phyloP scores from a whole-genome alignment of 92 coral and sea anemone species.

The Phenganax stokvisi region DNA sequence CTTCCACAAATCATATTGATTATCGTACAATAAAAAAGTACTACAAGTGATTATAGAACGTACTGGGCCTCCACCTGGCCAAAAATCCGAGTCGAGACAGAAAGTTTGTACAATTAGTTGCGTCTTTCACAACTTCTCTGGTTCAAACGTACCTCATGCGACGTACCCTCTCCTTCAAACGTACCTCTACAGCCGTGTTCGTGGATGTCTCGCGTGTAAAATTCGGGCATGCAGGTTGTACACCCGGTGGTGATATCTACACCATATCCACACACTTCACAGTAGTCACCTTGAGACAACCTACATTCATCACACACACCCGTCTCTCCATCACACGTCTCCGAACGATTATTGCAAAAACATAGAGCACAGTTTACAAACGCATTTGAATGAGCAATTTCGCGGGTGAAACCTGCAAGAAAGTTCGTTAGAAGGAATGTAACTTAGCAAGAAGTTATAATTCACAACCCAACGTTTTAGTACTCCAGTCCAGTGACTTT shows the following conservation, averaged over 20 bases:
- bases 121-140: too few relatives aligned
- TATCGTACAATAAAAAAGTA: too few relatives aligned
- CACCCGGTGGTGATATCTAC: slow-evolving; percentile 80
- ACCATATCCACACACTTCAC: slow-evolving; percentile 66
- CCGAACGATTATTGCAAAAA: slow-evolving; percentile 69
- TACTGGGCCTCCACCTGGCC: too few relatives aligned
- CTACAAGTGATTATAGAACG: too few relatives aligned
- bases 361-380: slow-evolving; percentile 60
- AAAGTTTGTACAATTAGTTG: too few relatives aligned
- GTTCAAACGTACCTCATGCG: background rate
- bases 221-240: slow-evolving; percentile 61
- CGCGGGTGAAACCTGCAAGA: slow-evolving; percentile 39
- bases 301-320: slow-evolving; percentile 79
- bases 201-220: slow-evolving; percentile 56
- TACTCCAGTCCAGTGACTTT: background rate
- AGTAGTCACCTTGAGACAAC: slow-evolving; percentile 63
- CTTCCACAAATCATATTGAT: too few relatives aligned
- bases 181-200: slow-evolving; percentile 73
- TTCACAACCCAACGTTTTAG: too few relatives aligned
- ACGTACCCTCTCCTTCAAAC: background rate
- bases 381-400: slow-evolving; percentile 21
- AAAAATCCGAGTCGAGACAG: too few relatives aligned
- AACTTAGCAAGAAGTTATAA: background rate
- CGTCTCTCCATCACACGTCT: slow-evolving; percentile 65
- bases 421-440: slow-evolving; percentile 12